Evolutionary conservation across 2,797 vertebrate genomes (phyloP), one percentile per base, ranked within the genome.

Genomic region (Naso thynnoides): DNA sequence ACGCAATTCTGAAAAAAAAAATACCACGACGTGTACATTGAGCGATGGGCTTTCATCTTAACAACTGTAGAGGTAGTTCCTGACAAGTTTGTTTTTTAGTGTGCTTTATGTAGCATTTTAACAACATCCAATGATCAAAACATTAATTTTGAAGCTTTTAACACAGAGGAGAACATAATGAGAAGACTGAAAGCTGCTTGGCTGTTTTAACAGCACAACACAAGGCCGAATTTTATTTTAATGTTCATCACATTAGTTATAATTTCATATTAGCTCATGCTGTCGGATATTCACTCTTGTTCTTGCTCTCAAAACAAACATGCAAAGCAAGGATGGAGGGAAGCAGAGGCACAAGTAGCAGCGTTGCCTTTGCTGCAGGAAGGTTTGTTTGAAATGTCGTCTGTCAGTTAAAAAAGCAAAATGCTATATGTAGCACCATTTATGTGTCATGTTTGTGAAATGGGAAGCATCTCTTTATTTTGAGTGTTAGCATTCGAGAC

Each of bases 21-120:
- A 49, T 13, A 54, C 47, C 16, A 52, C n/a, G 41, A 29, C 41
- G 54, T 56, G 56, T 78, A 71, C 33, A 59, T 21, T 42, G 54
- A 77, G 31, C 45, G 45, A 57, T 23, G 57, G 45, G 54, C 53
- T 73, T 76, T 81, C 61, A 39, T 70, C 55, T 73, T 23, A 44
- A 57, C 29, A 55, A 59, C 42, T 70, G 58, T 59, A 54, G 66
- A 56, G 33, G 24, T 58, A 57, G 42, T 41, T 73, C 39, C 61
- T 38, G 26, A 31, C 39, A 45, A 36, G 49, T 48, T 69, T 36
- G 0, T 26, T 44, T 65, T 70, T 62, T 36, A 47, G 33, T 53
- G 55, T 60, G 55, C 68, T 83, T 69, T 14, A 67, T 82, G 84
- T 86, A 85, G 76, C 83, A 82, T 85, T 79, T 72, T 62, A 71